These are phyloP conservation scores for Hypomesus transpacificus DNA, from an alignment of 2,113 vertebrate genomes.

Conservation along the genomic window DNA sequence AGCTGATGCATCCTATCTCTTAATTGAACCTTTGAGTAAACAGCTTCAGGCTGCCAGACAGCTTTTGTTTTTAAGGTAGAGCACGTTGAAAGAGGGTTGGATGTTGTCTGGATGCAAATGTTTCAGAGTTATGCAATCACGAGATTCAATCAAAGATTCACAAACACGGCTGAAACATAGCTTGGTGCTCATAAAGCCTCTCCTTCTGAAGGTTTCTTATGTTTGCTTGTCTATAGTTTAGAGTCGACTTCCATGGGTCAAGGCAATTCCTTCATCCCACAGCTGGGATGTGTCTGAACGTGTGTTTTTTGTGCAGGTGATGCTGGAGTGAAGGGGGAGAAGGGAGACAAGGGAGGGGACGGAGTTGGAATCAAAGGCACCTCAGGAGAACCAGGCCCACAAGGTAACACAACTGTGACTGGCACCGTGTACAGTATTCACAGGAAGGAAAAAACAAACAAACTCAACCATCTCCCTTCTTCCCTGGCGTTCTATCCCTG, in stretches of 20 bases:
- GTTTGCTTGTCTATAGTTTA: too few relatives aligned
- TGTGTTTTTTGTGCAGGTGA: slow-evolving; percentile 57
- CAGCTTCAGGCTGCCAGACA: neutral
- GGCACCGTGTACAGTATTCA: neutral
- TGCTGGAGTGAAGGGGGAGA: slow-evolving; percentile 63
- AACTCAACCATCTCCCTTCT: neutral
- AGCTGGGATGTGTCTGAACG: slow-evolving; percentile 1
- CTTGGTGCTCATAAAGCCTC: neutral
- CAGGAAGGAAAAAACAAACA: neutral
- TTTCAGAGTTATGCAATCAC: neutral
- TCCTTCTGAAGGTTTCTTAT: slow-evolving; percentile 9
- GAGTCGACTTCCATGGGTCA: too few relatives aligned
- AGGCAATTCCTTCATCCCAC: too few relatives aligned
- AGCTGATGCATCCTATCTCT: slow-evolving; percentile 16
- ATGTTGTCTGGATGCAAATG: slow-evolving; percentile 12
- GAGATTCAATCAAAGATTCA: slow-evolving; percentile 23
- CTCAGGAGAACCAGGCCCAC: slow-evolving; percentile 62
- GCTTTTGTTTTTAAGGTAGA: slow-evolving; percentile 11
- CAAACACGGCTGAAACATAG: slow-evolving; percentile 38
- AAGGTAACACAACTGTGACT: slow-evolving; percentile 56
- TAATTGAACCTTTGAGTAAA: slow-evolving; percentile 34
- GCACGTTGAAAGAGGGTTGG: slow-evolving; percentile 4
- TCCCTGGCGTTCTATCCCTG: neutral
- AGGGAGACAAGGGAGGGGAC: slow-evolving; percentile 67
- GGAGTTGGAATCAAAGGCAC: slow-evolving; percentile 72